phyloP scores from a whole-genome alignment of 2,888 invertebrate genomes.

The Polyommatus iphigenia region DNA sequence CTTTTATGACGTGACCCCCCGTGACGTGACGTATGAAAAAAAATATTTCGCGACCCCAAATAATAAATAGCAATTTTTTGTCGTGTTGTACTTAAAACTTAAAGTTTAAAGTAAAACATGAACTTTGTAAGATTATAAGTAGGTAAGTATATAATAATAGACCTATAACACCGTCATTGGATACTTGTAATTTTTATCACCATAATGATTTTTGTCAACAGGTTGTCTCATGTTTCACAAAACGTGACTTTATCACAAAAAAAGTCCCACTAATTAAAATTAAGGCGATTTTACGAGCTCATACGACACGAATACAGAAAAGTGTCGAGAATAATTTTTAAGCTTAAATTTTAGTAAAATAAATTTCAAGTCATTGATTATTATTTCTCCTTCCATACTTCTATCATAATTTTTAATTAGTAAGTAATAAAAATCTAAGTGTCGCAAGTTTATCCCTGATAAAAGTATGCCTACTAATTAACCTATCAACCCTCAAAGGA shows the following conservation, averaged over 20 bases:
- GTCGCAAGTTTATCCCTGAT: background rate
- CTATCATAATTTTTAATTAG: background rate
- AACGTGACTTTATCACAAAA: background rate
- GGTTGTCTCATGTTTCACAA: background rate
- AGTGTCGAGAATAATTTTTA: background rate
- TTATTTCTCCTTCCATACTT: background rate
- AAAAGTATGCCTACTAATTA: no score
- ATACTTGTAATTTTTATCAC: background rate
- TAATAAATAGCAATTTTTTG: no score
- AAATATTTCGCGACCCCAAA: no score
- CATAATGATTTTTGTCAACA: background rate
- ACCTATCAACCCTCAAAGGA: no score
- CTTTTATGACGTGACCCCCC: no score
- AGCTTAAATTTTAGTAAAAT: background rate
- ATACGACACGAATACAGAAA: background rate
- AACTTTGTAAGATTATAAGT: no score
- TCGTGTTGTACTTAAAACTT: no score
- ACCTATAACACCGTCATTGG: background rate
- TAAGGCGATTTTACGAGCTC: constrained; percentile 3
- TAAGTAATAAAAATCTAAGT: background rate
- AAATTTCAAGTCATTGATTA: background rate
- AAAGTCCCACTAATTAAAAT: background rate
- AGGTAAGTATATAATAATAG: no score
- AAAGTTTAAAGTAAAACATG: no score
- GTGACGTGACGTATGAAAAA: no score